Conservation (phyloP, 1,140 invertebrate genomes). For the Probaryconus sp. region DNA sequence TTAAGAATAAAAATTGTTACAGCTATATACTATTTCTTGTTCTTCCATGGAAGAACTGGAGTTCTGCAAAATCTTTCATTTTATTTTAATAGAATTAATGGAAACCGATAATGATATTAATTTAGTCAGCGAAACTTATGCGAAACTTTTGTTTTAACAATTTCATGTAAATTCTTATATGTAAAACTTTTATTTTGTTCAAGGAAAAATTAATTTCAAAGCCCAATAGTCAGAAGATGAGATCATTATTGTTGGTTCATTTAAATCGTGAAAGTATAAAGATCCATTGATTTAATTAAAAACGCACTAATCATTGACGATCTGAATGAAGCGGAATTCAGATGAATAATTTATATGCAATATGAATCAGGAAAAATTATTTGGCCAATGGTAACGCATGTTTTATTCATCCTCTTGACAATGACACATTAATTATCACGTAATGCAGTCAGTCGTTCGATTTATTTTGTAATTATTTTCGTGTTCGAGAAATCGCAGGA, state of each 20-base stretch:
- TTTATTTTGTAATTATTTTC: conserved; percentile 19
- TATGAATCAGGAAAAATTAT: neutral
- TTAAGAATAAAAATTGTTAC: too few relatives aligned
- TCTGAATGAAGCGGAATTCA: neutral
- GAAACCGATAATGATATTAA: too few relatives aligned
- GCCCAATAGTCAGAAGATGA: too few relatives aligned
- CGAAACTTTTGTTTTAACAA: too few relatives aligned
- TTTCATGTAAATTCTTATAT: too few relatives aligned
- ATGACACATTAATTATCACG: conserved; percentile 17
- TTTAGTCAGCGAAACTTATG: too few relatives aligned
- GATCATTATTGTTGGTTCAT: conserved; percentile 3
- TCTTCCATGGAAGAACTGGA: too few relatives aligned
- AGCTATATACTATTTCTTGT: too few relatives aligned
- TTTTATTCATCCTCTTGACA: conserved; percentile 11
- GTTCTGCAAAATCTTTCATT: too few relatives aligned
- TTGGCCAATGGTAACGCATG: conserved; percentile 2
- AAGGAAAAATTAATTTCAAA: too few relatives aligned
- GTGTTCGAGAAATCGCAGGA: neutral
- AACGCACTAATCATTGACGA: conserved; percentile 1
- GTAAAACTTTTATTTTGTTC: too few relatives aligned
- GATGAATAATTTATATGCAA: conserved; percentile 11
- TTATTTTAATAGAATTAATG: too few relatives aligned
- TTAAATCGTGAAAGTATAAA: neutral
- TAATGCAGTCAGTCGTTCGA: neutral
- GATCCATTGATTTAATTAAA: conserved; percentile 5